Evolutionary conservation across 2,797 vertebrate species (phyloP), one percentile per base, ranked within the genome.

Genomic region (Antennarius maculatus): DNA sequence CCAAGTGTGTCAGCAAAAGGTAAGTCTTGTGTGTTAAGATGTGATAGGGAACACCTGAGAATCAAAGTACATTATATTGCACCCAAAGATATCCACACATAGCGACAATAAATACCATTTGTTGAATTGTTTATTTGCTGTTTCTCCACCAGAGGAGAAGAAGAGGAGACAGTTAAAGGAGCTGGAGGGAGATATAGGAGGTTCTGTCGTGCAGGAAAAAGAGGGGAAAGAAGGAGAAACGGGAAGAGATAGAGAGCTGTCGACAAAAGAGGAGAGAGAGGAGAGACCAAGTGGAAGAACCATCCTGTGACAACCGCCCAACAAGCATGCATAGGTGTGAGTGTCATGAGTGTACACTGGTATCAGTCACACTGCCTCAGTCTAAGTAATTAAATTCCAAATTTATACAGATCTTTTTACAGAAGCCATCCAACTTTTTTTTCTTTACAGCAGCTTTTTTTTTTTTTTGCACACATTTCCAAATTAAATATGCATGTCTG

Each of bases 81-180:
- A 55, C 18, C 29, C 43, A 77, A 65, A 85, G 52, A 87, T 54
- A 66, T 62, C 69, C 67, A 89, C 82, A 82, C 80, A 51, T 48
- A 50, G 52, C 76, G 71, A 76, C 65, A 67, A 54, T 48, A 58
- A 77, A 72, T 54, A 68, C 54, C 49, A 76, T 85, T 91, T 84
- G 88, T 92, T 84, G 77, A 81, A 92, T 90, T 88, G 86, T 94
- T 94, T 93, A 93, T 93, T 93, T 91, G 76, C 81, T 93, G 89
- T 87, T 89, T 92, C 86, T 83, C 89, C 90, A 88, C 79, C 74
- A 74, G 92, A 81, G 91, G 90, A 81, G 86, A 87, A 57, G 82
- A 86, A 69, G 77, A 79, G 78, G 65, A 83, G 86, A 76, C 79
- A 50, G 86, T 69, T 76, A 60, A 56, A 88, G 84, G 81, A 87